Evolutionary conservation across 2,888 invertebrate species (phyloP).

Genomic region (Eupeodes luniger): DNA sequence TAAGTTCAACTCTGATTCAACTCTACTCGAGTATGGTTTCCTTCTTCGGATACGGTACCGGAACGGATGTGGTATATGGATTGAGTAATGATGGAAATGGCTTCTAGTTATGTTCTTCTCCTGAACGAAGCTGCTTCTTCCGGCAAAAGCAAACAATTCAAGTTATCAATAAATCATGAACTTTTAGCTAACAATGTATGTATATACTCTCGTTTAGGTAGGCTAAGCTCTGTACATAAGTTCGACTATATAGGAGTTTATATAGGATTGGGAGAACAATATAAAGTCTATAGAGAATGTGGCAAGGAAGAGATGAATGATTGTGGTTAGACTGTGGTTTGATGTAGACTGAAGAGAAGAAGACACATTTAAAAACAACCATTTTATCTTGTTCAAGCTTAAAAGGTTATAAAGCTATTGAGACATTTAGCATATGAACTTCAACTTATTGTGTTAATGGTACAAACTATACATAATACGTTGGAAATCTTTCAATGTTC

Average conservation of each 20-base stretch:
- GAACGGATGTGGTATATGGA: constrained; percentile 9
- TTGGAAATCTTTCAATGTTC: no score
- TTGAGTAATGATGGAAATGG: constrained; percentile 25
- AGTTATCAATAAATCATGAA: constrained; percentile 50
- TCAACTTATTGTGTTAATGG: no score
- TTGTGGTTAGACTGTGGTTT: constrained; percentile 1
- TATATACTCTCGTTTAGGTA: background rate
- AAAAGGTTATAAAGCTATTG: constrained; percentile 32
- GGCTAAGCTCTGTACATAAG: background rate
- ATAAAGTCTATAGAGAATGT: background rate
- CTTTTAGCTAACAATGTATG: constrained; percentile 17
- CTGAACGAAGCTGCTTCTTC: constrained; percentile 1
- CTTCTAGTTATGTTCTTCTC: constrained; percentile 10
- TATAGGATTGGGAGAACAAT: background rate
- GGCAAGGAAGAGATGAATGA: constrained; percentile 9
- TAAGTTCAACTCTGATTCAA: background rate
- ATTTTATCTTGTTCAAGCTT: constrained; percentile 15
- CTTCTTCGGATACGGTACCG: background rate
- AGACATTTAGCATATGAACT: background rate
- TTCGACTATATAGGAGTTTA: background rate
- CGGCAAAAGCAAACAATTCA: constrained; percentile 23
- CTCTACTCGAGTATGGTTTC: background rate
- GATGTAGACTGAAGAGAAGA: background rate
- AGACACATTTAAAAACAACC: constrained; percentile 3
- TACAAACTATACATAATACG: no score